Percentiles rank a stretch among this genome's conserved stretches.
Evolutionary conservation across 2,888 invertebrate species (phyloP).

Genomic region (Drosophila melanosoma): DNA sequence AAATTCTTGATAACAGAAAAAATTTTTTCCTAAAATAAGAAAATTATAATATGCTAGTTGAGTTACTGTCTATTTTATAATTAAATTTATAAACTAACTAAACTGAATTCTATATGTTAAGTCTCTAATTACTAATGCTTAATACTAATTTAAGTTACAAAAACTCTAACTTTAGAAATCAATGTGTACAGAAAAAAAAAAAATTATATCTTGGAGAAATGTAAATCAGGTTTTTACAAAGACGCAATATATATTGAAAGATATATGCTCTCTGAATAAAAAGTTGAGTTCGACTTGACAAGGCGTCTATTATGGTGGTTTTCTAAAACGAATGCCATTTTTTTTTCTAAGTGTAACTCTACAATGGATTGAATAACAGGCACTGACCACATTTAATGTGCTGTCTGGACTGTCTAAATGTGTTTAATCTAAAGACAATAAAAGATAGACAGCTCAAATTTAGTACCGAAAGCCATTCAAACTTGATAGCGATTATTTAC

Average conservation of each 20-base stretch:
- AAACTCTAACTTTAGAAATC: neutral
- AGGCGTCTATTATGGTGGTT: neutral
- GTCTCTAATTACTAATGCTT: neutral
- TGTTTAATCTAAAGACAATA: neutral
- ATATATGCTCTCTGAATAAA: neutral
- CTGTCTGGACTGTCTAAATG: neutral
- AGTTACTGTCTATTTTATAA: neutral
- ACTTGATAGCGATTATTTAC: neutral
- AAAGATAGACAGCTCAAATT: constrained; percentile 1
- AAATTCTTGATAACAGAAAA: neutral
- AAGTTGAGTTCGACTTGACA: neutral
- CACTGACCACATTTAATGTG: neutral
- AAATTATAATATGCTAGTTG: neutral
- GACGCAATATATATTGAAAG: neutral
- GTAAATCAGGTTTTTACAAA: neutral
- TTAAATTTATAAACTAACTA: neutral
- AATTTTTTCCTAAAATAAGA: neutral
- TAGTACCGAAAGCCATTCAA: neutral
- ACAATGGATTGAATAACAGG: neutral
- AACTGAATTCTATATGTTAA: neutral
- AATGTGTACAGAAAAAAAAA: neutral
- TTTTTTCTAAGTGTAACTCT: neutral
- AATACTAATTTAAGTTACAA: neutral
- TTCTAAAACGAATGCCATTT: neutral
- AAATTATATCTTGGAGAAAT: neutral